Evolutionary conservation across 2,888 invertebrate genomes (phyloP), one percentile per base, ranked within the genome.

Genomic region (Lordiphosa andalusiaca): DNA sequence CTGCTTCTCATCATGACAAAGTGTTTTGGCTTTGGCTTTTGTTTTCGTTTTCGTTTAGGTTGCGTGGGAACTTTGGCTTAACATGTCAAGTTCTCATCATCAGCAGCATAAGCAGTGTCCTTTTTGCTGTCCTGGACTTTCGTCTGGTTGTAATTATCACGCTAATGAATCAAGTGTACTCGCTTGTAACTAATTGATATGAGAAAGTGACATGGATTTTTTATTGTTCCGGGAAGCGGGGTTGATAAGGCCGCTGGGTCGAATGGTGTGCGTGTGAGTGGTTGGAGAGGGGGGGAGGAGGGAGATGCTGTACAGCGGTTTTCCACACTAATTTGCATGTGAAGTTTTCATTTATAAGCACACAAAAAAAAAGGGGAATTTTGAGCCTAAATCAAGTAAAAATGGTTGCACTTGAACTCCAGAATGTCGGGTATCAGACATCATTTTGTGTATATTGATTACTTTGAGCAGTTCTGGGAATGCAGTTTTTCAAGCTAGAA

Each of bases 141-240:
- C 42, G 40, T 42, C 82, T 67, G 82, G 66, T 70, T 64, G 62
- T 76, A 83, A 81, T 81, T 84, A 82, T 84, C 83, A 71, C 80
- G 83, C 80, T 84, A 83, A 81, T 81, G 80, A 75, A 81, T 84
- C 76, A 84, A 84, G 80, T 76, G 83, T 67, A 84, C 59, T 81
- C 85, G 76, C 67, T 78, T 63, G 80, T 84, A 69, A 83, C 80
- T 84, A 81, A 81, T 81, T 84, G 76, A 83, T 75, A 80, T 81
- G 80, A 69, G 85, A 81, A 84, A 78, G 73, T 69, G 69, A 73
- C 84, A 61, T 64, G 64, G 75, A 60, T 62, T 62, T 62, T 69
- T 62, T 59, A 57, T 62, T 63, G 60, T 56, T 62, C 25, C 16
- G 33, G 38, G 40, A 53, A 41, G 51, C 51, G 48, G 71, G 76